Evolutionary conservation across 2,888 invertebrate species (phyloP).

Genomic region (Cheilosia impressa): DNA sequence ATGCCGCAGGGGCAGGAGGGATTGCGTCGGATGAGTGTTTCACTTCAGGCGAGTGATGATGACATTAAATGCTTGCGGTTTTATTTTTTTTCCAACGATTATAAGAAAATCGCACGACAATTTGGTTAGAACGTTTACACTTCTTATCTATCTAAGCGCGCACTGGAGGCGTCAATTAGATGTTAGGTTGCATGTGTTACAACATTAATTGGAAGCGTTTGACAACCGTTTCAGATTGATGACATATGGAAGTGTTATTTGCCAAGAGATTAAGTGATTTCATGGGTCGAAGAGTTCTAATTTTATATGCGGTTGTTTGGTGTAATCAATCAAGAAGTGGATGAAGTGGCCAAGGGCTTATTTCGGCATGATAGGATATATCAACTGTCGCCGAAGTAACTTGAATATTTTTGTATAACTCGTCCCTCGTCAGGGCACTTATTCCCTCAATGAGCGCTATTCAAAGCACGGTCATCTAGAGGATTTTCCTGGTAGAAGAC

Average conservation of each 20-base stretch:
- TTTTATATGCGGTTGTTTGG: too few species aligned
- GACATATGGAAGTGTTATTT: not conserved
- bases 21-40: slow-evolving; percentile 31
- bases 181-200: slow-evolving; percentile 52
- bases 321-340: too few species aligned
- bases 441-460: too few species aligned
- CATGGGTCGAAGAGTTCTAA: too few species aligned
- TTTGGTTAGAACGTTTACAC: slow-evolving; percentile 60
- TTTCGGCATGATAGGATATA: too few species aligned
- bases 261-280: not conserved
- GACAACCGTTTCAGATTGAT: slow-evolving; percentile 3
- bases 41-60: slow-evolving; percentile 54
- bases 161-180: slow-evolving; percentile 61
- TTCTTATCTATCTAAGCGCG: slow-evolving; percentile 63
- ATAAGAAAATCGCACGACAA: slow-evolving; percentile 57
- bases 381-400: too few species aligned
- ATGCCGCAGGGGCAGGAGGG: slow-evolving; percentile 29
- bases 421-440: too few species aligned
- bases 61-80: slow-evolving; percentile 62
- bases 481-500: too few species aligned
- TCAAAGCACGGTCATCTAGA: too few species aligned
- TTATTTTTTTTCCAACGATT: slow-evolving; percentile 14
- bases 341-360: too few species aligned
- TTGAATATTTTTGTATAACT: too few species aligned
- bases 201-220: slow-evolving; percentile 55